These are phyloP conservation scores for rat (Rattus norvegicus) DNA, from an alignment of 2,113 vertebrate species.

Conservation along the genomic window DNA sequence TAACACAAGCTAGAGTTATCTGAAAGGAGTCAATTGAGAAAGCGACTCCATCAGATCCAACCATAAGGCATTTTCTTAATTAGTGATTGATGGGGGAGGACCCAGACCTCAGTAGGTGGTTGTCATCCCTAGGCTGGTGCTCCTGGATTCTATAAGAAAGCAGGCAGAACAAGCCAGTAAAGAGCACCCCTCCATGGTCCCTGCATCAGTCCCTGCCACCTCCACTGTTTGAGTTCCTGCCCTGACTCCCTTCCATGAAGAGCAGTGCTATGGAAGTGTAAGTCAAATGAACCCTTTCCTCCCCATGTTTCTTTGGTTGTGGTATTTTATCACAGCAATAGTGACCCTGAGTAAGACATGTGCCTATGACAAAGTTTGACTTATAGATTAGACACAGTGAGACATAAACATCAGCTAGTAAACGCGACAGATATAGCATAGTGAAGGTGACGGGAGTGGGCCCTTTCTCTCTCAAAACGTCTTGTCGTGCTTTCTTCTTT, in stretches of 20 bases:
- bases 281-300: neutral
- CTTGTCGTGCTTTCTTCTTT: neutral
- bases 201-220: neutral
- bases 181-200: neutral
- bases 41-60: neutral
- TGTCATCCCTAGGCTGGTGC: neutral
- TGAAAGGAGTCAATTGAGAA: neutral
- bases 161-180: neutral
- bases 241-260: neutral
- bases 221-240: neutral
- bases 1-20: neutral
- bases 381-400: neutral
- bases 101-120: neutral
- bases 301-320: neutral
- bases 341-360: neutral
- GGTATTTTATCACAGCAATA: neutral
- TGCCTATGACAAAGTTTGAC: neutral
- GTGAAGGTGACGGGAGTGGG: too few relatives aligned
- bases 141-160: neutral
- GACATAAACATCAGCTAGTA: neutral
- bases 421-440: neutral
- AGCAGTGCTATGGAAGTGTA: neutral
- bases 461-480: neutral
- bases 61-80: neutral
- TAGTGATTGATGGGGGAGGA: neutral